Evolutionary conservation across 2,888 invertebrate species (phyloP), one percentile per base, ranked within the genome.

Genomic region (Conomelus anceps): DNA sequence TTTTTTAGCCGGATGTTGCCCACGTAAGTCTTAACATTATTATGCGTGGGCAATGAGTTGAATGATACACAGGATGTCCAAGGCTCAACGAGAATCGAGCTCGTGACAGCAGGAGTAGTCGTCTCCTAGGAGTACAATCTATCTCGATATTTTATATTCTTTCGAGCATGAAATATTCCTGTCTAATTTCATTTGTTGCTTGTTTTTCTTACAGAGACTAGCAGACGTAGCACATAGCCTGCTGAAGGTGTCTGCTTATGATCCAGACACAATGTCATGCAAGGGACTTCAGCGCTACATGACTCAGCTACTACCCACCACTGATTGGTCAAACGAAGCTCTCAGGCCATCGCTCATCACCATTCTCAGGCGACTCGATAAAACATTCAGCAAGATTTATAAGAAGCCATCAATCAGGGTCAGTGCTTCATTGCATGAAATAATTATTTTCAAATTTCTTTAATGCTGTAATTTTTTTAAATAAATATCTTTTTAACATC

Each of bases 141-240:
- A 7, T 84, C 84, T 22, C 22, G 85, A 4, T 17, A n/a, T 86
- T 86, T 22, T 23, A 89, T 86, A 4, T 24, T 89, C 3, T 20
- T 23, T 23, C 24, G 13, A 1, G 23, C 11, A 85, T 3, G 13
- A n/a, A 6, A 13, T 13, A 1, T 22, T 22, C 4, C 11, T 20
- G 85, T 20, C n/a, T 20, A 86, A 34, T 86, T 22, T 4, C 11
- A 22, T 17, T 22, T 29, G 17, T 34, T 89, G 89, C 85, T 20
- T 89, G 9, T 23, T 92, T 91, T 89, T 91, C 88, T 93, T 93
- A 63, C 93, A 97, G 98, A 96, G 99, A 89, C 94, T 99, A 89
- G 98, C 99, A 0, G 99, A 99, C 92, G 98, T 99, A 91, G 99
- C 99, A 0, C 98, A 99, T 93, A 98, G 98, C 13, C 94, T 99